These are phyloP conservation scores for Cathartes aura DNA, from an alignment of 2,113 vertebrate species.

Conservation along the genomic window DNA sequence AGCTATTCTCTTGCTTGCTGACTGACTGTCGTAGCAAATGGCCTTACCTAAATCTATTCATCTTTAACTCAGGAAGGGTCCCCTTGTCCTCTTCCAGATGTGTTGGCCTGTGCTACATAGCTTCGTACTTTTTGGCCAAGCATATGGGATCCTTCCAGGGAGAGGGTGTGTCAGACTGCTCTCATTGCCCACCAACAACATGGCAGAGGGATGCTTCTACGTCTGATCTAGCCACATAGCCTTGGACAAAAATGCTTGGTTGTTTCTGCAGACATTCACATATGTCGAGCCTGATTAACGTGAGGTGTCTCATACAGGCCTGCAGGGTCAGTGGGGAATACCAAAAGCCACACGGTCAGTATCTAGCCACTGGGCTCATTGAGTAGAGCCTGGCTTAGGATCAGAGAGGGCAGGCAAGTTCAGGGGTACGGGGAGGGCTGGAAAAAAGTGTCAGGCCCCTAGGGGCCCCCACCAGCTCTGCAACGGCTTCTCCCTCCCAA, in stretches of 20 bases:
- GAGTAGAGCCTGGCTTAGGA: background rate
- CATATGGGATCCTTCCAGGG: background rate
- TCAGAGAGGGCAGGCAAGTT: background rate
- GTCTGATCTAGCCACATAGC: background rate
- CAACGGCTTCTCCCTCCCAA: background rate
- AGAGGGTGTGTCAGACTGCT: background rate
- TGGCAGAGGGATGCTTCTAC: background rate
- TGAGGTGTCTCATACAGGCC: background rate
- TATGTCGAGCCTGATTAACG: background rate
- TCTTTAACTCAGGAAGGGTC: background rate
- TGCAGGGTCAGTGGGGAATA: background rate
- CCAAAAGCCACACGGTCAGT: background rate
- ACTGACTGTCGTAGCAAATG: background rate
- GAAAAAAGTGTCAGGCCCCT: background rate
- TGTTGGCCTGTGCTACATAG: background rate
- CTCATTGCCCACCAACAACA: background rate
- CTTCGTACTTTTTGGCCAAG: background rate
- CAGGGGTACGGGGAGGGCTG: accelerated
- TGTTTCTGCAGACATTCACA: background rate
- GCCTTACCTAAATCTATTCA: background rate
- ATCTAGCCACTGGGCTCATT: background rate
- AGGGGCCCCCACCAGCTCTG: background rate
- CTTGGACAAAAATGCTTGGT: background rate
- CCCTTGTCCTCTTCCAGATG: background rate
- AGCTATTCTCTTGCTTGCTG: background rate